Base-by-base conservation (phyloP, 2,113 vertebrate genomes). In the Trinectes maculatus region DNA sequence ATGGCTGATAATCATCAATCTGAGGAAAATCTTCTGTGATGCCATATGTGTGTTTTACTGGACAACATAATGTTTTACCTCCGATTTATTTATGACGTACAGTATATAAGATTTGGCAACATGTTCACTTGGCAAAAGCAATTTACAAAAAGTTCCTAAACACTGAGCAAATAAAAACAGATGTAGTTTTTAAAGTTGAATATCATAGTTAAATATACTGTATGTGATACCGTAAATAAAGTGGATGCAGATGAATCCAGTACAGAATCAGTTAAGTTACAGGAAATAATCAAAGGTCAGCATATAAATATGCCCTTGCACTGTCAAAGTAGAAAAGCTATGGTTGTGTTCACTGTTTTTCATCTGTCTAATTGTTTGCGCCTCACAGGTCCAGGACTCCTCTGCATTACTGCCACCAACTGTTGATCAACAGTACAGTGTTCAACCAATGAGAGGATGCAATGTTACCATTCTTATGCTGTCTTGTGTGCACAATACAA, bases 51-150 rank as follows among this genome's bases (percentile, higher is more conserved):
- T 65, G 2, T 26, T 42, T 28, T 5, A 1, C 19, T 47, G 46
- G 22, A 36, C 31, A 15, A 8, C 4, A 24, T n/a, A 15, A 29
- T 8, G 56, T 43, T 47, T 61, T 24, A 62, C 11, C 55, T 58
- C 11, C 16, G 18, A 60, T 69, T 48, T 22, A 54, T 39, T 54
- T 18, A 22, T 61, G 16, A 54, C 21, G 8, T 25, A 44, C 7
- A 42, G 7, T 18, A 18, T 8, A 31, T 31, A 42, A 29, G 9
- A 24, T 18, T n/a, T 13, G 6, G 4, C 5, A 43, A n/a, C n/a
- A 21, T 15, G 18, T 19, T 24, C 19, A 19, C 19, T 39, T 24
- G 21, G 9, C 8, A 42, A 18, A 42, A 42, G 18, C 18, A 21
- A 11, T 21, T 11, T 11, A 3, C 29, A 43, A 43, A 43, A 18